Percentiles rank a stretch among this genome's conserved stretches.
These are phyloP conservation scores for Dendropsophus ebraccatus DNA, from an alignment of 2,113 vertebrate genomes.

Conservation along the genomic window DNA sequence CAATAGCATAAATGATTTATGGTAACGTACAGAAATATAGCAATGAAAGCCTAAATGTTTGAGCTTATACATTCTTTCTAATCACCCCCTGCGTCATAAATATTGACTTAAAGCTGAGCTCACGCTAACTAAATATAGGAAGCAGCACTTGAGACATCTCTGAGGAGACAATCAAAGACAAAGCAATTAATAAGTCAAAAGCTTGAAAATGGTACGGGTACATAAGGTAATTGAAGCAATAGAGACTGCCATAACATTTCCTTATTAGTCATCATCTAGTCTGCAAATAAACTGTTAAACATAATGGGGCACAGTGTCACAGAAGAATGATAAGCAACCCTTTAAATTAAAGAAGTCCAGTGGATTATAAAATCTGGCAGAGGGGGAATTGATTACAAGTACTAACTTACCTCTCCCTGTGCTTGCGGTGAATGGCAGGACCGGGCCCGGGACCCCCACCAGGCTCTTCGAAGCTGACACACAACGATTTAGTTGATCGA, in stretches of 20 bases:
- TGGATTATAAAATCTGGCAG: no score
- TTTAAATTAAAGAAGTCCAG: no score
- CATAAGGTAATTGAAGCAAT: not conserved
- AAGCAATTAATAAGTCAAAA: not conserved
- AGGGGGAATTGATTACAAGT: no score
- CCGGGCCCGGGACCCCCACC: no score
- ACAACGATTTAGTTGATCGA: no score
- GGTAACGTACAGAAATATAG: no score
- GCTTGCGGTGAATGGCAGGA: no score
- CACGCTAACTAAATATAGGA: not conserved
- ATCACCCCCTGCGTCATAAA: not conserved
- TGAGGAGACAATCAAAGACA: not conserved
- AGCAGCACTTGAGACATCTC: conserved; percentile 11
- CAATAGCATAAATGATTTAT: no score
- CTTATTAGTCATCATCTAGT: not conserved
- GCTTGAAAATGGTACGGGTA: not conserved
- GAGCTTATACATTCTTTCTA: not conserved
- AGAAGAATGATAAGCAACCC: not conserved
- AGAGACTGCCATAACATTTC: not conserved
- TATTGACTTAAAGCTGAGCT: not conserved
- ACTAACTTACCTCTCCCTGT: no score
- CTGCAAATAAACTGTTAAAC: not conserved
- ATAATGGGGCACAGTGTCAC: not conserved
- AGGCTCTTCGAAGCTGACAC: no score
- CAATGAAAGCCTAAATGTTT: not conserved